Evolutionary conservation across 1,140 invertebrate species (phyloP), one percentile per base, ranked within the genome.

Genomic region (Apis cerana): DNA sequence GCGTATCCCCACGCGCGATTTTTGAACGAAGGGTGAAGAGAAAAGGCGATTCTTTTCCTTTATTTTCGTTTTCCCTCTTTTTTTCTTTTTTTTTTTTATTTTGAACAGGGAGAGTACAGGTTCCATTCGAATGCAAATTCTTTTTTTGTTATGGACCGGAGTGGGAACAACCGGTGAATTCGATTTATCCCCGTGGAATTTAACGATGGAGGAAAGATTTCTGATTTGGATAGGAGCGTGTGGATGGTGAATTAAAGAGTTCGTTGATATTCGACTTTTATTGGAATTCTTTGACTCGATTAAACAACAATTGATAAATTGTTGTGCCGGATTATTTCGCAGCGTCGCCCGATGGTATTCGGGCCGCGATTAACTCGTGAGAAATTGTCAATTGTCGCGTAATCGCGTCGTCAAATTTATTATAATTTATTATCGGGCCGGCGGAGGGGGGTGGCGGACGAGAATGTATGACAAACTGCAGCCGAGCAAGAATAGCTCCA

Each of bases 401-500:
- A 76, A 81, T 81, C 80, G 72, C 64, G 54, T 59, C 72, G 56
- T 65, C 82, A 71, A 74, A 81, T 69, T 82, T 76, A 81, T 80
- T 75, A 68, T 59, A 82, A 82, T 82, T 78, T 78, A 78, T 77
- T 82, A 78, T 78, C 67, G 65, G n/a, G 17, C 58, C 27, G 2
- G 33, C 33, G 33, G 58, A 21, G 8, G 43, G 0, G 72, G 58
- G 59, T n/a, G 17, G 52, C 62, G 52, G 54, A 7, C 69, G 58
- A 48, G 71, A 75, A 79, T 71, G 74, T 76, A 82, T 68, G 65
- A 84, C 85, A 85, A 88, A 87, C 75, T 79, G 62, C 23, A 75
- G 71, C 58, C 48, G 33, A 65, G 79, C 83, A 58, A 88, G 85
- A 87, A 82, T 78, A 76, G 86, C 79, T 88, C 67, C 67, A 87